phyloP scores from a whole-genome alignment of 2,113 vertebrate genomes.

The Todiramphus saurophagus region DNA sequence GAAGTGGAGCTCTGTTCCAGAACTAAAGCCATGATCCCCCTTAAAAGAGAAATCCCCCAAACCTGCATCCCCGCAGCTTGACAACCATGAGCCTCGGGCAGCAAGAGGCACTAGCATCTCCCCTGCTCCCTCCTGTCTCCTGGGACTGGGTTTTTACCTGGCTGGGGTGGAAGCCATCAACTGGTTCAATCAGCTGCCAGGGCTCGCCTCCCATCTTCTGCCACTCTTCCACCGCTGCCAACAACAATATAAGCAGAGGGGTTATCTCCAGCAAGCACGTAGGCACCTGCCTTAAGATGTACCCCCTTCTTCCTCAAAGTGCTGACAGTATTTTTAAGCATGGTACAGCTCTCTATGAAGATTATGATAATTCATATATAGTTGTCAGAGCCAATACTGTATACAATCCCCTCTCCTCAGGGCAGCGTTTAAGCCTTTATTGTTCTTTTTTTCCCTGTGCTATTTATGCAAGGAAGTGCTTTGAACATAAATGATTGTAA shows the following conservation, averaged over 20 bases:
- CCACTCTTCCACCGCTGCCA: conserved; percentile 71
- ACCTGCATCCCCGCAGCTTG: fast-evolving
- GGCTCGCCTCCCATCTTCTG: conserved; percentile 62
- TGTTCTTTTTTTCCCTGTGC: neutral
- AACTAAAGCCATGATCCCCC: neutral
- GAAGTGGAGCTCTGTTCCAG: fast-evolving
- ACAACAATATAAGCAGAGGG: neutral
- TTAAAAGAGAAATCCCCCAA: neutral
- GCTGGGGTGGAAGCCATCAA: conserved; percentile 80
- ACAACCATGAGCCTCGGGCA: fast-evolving
- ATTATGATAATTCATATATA: neutral
- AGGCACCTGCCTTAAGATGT: fast-evolving
- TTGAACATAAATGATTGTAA: conserved; percentile 1
- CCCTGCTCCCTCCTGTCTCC: fast-evolving
- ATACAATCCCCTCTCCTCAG: neutral
- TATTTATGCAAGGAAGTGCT: neutral
- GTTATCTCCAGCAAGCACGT: fast-evolving
- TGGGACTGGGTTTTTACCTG: conserved; percentile 51
- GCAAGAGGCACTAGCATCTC: fast-evolving
- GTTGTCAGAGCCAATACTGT: neutral
- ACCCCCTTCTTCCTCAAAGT: neutral
- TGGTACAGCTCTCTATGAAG: neutral
- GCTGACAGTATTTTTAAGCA: neutral
- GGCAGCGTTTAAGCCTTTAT: conserved; percentile 23
- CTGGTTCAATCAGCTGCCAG: conserved; percentile 77